Evolutionary conservation across 2,797 vertebrate species (phyloP).

Genomic region (Sebastes cheni): DNA sequence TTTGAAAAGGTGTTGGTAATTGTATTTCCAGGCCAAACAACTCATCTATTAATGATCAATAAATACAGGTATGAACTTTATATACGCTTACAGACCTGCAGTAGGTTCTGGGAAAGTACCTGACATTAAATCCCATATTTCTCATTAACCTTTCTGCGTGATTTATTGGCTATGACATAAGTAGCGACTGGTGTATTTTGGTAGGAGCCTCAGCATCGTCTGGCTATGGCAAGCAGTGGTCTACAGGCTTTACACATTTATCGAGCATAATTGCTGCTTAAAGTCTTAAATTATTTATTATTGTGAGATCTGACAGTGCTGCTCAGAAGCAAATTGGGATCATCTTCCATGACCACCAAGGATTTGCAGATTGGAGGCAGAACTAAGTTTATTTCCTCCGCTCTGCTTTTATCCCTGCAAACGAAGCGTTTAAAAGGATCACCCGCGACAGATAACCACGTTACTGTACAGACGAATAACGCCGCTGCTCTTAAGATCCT

Average conservation of each 20-base stretch:
- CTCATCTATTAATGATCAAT: background rate
- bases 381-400: slow-evolving; percentile 89
- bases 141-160: slow-evolving; percentile 52
- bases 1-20: background rate
- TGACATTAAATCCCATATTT: slow-evolving; percentile 41
- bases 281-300: slow-evolving; percentile 89
- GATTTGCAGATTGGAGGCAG: slow-evolving; percentile 89
- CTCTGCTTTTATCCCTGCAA: slow-evolving; percentile 87
- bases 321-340: slow-evolving; percentile 89
- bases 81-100: background rate
- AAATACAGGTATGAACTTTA: background rate
- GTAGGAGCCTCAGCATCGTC: slow-evolving; percentile 69
- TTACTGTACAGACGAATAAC: slow-evolving; percentile 85
- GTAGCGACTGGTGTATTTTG: slow-evolving; percentile 72
- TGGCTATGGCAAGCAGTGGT: slow-evolving; percentile 73
- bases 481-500: slow-evolving; percentile 83
- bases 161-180: slow-evolving; percentile 73
- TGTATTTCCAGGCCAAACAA: background rate
- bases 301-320: slow-evolving; percentile 87
- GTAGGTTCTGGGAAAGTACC: slow-evolving; percentile 9
- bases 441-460: slow-evolving; percentile 86
- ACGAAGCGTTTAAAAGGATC: slow-evolving; percentile 89
- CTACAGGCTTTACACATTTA: slow-evolving; percentile 84
- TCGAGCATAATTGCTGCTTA: slow-evolving; percentile 87
- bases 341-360: slow-evolving; percentile 90